A percentile compares a stretch with the other conserved stretches of the same genome.
These are phyloP conservation scores for Alcedo quadribrachys DNA, from an alignment of 2,797 vertebrate species.

Conservation along the genomic window DNA sequence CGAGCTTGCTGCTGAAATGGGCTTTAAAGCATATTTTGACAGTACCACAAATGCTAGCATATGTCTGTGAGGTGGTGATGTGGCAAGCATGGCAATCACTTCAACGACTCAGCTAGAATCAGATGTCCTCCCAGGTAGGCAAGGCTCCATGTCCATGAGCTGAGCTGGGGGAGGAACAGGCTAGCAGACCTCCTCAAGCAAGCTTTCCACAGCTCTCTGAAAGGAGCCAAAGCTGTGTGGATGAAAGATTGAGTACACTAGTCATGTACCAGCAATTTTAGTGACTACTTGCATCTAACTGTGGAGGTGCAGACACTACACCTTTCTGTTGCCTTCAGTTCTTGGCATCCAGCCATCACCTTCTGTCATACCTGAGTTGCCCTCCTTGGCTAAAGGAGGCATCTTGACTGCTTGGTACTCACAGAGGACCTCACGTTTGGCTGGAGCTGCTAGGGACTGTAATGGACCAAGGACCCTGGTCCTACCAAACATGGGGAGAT, in stretches of 20 bases:
- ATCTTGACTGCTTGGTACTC: not conserved
- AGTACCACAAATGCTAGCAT: not conserved
- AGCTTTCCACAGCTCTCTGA: not conserved
- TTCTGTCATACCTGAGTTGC: not conserved
- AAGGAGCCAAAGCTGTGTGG: too few relatives aligned
- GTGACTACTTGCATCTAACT: not conserved
- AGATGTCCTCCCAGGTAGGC: not conserved
- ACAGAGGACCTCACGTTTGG: not conserved
- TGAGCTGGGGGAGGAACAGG: not conserved
- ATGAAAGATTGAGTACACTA: rapidly evolving
- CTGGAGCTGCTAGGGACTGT: not conserved
- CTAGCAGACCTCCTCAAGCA: not conserved
- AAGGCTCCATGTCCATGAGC: rapidly evolving
- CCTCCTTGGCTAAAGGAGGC: too few relatives aligned
- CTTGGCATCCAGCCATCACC: rapidly evolving
- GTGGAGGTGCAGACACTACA: too few relatives aligned
- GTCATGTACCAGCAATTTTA: not conserved
- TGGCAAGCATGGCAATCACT: not conserved
- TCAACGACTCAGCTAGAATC: not conserved
- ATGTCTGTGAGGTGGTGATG: not conserved
- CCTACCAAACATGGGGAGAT: not conserved
- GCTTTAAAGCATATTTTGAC: slow-evolving; percentile 57
- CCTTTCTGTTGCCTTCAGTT: not conserved
- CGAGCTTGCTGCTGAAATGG: slow-evolving; percentile 7
- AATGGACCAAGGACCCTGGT: not conserved